A percentile compares a stretch with the other conserved stretches of the same genome.
Conservation (phyloP, 2,797 vertebrate genomes). For the Pangasius larnaudii region DNA sequence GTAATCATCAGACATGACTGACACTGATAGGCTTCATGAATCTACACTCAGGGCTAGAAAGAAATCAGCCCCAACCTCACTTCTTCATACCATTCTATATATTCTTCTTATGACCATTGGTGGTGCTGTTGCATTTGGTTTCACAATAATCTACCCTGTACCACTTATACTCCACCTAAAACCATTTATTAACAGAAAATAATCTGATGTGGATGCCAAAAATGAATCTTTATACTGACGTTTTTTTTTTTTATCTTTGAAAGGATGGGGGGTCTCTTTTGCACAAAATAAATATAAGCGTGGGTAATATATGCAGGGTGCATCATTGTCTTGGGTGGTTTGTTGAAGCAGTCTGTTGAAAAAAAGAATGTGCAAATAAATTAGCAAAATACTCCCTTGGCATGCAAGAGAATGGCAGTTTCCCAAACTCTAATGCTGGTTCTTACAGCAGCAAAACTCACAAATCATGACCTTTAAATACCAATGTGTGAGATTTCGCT, state of each 20-base stretch:
- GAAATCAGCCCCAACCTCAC: neutral
- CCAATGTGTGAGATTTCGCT: neutral
- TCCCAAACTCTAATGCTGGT: neutral
- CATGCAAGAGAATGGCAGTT: neutral
- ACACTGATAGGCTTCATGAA: neutral
- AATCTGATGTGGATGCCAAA: neutral
- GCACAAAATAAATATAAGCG: neutral
- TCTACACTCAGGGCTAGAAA: neutral
- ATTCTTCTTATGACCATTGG: neutral
- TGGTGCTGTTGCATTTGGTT: neutral
- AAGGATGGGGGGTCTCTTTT: neutral
- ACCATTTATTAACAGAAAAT: neutral
- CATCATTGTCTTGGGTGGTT: neutral
- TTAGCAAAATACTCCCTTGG: neutral
- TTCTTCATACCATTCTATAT: neutral
- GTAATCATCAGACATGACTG: neutral
- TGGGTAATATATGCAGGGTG: neutral
- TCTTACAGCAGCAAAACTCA: neutral
- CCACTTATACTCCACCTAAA: neutral
- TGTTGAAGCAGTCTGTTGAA: slow-evolving; percentile 1
- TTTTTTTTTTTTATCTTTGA: neutral
- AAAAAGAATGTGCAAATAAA: neutral
- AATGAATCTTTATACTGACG: neutral
- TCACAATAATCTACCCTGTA: neutral
- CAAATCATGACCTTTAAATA: slow-evolving; percentile 11